Percentiles rank a stretch among this genome's conserved stretches.
Evolutionary conservation across 2,888 invertebrate genomes (phyloP).

Genomic region (Trissolcus brochymenae): DNA sequence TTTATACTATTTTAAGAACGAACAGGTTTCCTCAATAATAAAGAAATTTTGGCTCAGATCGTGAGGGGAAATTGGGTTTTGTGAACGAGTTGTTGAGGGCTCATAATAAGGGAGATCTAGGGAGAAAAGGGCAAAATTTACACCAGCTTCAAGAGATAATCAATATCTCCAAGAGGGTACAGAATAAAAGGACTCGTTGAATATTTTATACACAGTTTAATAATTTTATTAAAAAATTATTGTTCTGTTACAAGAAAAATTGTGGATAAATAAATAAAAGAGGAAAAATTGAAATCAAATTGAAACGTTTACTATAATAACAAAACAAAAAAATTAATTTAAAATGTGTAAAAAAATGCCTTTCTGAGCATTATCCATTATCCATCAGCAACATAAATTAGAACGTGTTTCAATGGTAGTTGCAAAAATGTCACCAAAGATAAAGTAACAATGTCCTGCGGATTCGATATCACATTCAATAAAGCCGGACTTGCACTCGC

Average conservation of each 20-base stretch:
- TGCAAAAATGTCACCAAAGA: slow-evolving; percentile 7
- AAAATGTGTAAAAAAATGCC: not conserved
- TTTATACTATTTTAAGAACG: too few relatives aligned
- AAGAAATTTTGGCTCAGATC: not conserved
- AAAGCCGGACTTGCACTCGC: slow-evolving; percentile 8
- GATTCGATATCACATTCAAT: slow-evolving; percentile 29
- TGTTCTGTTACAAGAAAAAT: too few relatives aligned
- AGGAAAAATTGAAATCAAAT: not conserved
- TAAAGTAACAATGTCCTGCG: slow-evolving; percentile 14
- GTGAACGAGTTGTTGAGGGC: slow-evolving; percentile 9
- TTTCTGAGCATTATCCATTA: slow-evolving; percentile 21
- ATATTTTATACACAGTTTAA: too few relatives aligned
- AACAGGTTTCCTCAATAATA: not conserved
- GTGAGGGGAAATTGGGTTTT: slow-evolving; percentile 1
- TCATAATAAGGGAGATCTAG: slow-evolving; percentile 6
- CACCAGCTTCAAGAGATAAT: slow-evolving; percentile 1
- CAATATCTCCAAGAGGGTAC: not conserved
- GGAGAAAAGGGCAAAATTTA: slow-evolving; percentile 6
- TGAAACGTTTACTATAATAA: not conserved
- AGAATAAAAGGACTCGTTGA: too few relatives aligned
- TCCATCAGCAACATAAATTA: slow-evolving; percentile 10
- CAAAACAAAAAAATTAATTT: too few relatives aligned
- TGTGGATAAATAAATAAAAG: too few relatives aligned
- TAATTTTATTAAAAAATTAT: too few relatives aligned
- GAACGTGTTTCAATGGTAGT: not conserved